Base-by-base conservation (phyloP, 2,797 vertebrate species). In the Sebastes baramenuke region DNA sequence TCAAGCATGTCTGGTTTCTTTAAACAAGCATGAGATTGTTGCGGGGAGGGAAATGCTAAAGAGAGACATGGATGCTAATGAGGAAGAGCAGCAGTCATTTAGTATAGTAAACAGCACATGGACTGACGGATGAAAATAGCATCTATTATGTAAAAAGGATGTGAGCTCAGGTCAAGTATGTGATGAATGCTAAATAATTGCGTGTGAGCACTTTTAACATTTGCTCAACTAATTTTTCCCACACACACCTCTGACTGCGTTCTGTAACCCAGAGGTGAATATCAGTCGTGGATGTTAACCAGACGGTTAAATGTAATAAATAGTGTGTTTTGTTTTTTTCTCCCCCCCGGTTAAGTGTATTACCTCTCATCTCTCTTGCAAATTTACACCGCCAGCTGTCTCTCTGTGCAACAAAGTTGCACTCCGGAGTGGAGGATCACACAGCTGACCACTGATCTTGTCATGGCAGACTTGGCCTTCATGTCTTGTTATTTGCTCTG, bases 91-190 rank as follows among this genome's bases (percentile, higher is more conserved):
- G 49, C 42, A 82, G 56, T 72, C 56, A 59, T 83, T 89, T 86
- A 78, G 30, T 4, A 27, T 12, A 60, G 13, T 60, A 60, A 34
- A 82, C 49, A 54, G 30, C 38, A 62, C 58, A 54, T 3, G n/a
- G 60, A 60, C 81, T 24, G 24, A 71, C n/a, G 38, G 59, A 73
- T 72, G 54, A 24, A 84, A 87, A 89, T 25, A 82, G 67, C 49
- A 60, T 83, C 36, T 68, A 79, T 87, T 83, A 90, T 88, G 66
- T 88, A 84, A 86, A 86, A 81, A 79, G 24, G 42, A 36, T 49
- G 34, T 73, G 77, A 81, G 67, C 64, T 80, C 75, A 66, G 77
- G 72, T 84, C 81, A 72, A 73, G 67, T 24, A 72, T 77, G 73
- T 54, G 52, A 75, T 72, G 54, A 61, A 79, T 80, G 42, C 36